Base-by-base conservation (phyloP, 2,888 invertebrate species). In the Chamaedrilus cognettii region DNA sequence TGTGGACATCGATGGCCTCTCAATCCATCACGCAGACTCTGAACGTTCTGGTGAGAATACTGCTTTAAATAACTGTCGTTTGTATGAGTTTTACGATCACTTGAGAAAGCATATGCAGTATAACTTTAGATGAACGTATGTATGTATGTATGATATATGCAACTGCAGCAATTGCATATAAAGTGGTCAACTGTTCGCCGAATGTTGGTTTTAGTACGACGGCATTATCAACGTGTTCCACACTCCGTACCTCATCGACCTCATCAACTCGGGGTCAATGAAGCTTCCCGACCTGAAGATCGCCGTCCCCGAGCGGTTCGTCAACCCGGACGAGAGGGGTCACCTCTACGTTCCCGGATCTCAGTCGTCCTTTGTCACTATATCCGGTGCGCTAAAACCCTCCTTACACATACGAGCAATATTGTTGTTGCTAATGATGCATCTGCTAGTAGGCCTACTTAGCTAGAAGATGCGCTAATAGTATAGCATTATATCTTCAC, bases 201-300 rank as follows among this genome's bases (percentile, higher is more conserved):
- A 59, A 15, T 59, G 11, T 61, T 59, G n/a, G 32, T 59, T 5
- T 19, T 59, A 5, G 30, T 30, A 15, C 7, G 23, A 23, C 11
- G 19, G 42, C 76, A 81, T 82, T 77, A 77, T 68, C 0, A 96
- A 96, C 78, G 88, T 91, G 83, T 89, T 94, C 0, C 96, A 97
- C 86, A 94, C 96, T 75, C 92, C 96, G 0, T 89, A 94, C 57
- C 87, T 97, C 0, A 86, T 97, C 11, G 96, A 97, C 87, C 87
- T 97, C 68, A 95, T 95, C 72, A 95, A 92, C 85, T 77, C 76
- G 62, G 79, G 78, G 15, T 79, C 95, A 0, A 92, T 92, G 83
- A 90, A 93, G 63, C 91, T 95, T 85, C 95, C 96, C 77, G 95
- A 96, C 83, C 90, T 96, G 89, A 94, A 96, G 85, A 93, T 96